phyloP scores from a whole-genome alignment of 1,140 invertebrate species.

The Protaetia brevitarsis region DNA sequence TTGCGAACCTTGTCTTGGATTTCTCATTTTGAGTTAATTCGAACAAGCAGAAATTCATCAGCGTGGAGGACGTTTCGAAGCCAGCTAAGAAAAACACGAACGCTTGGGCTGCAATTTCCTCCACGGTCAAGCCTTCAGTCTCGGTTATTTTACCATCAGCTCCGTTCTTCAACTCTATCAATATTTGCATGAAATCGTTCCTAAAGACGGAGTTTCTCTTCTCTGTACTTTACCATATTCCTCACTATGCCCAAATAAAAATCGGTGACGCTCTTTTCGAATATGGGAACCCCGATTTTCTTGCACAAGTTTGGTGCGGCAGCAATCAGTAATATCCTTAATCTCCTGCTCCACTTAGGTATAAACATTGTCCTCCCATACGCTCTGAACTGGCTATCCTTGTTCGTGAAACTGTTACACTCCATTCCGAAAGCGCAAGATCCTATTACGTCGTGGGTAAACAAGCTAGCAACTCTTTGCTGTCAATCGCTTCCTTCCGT shows the following conservation, averaged over 20 bases:
- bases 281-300: conserved; percentile 27
- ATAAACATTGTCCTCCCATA: conserved; percentile 39
- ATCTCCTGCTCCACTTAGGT: conserved; percentile 9
- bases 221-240: conserved; percentile 46
- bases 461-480: conserved; percentile 39
- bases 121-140: conserved; percentile 28
- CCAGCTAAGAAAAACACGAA: conserved; percentile 59
- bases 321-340: conserved; percentile 28
- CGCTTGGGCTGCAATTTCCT: conserved; percentile 52
- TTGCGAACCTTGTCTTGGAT: conserved; percentile 49
- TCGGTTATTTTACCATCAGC: neutral
- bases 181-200: conserved; percentile 49
- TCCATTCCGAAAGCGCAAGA: conserved; percentile 47
- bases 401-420: conserved; percentile 38
- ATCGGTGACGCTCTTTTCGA: conserved; percentile 38
- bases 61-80: conserved; percentile 56
- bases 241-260: conserved; percentile 48
- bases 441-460: conserved; percentile 43
- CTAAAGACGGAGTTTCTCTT: conserved; percentile 43
- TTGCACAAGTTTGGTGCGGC: conserved; percentile 32
- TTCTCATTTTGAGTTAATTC: conserved; percentile 49
- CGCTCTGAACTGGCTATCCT: conserved; percentile 37
- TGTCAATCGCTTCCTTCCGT: conserved; percentile 33
- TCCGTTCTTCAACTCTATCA: conserved; percentile 44
- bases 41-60: conserved; percentile 50